These are phyloP conservation scores for Brachionus asplanchnoidis DNA, from an alignment of 1,140 invertebrate genomes.

Conservation along the genomic window DNA sequence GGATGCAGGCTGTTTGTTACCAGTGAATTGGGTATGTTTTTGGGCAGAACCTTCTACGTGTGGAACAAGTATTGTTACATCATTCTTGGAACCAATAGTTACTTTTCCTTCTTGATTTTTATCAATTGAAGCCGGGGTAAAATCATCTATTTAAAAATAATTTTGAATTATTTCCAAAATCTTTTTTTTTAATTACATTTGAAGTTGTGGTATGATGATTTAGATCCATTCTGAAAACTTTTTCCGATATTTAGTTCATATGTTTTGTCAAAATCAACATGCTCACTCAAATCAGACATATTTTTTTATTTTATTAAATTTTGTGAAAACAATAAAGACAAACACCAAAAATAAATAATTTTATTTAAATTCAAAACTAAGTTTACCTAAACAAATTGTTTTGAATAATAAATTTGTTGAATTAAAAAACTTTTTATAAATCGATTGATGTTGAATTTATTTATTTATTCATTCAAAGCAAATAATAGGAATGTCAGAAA, in stretches of 20 bases:
- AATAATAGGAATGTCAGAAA: too few species aligned
- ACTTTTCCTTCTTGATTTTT: constrained; percentile 40
- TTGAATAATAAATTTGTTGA: too few species aligned
- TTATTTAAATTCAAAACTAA: too few species aligned
- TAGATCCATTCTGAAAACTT: constrained; percentile 8
- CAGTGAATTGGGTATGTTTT: constrained; percentile 39
- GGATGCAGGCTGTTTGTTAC: constrained; percentile 31
- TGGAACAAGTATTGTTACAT: constrained; percentile 33
- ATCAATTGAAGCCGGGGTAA: constrained; percentile 30
- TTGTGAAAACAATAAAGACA: too few species aligned
- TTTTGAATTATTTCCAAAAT: too few species aligned
- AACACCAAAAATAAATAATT: too few species aligned
- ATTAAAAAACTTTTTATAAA: too few species aligned
- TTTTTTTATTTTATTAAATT: neutral
- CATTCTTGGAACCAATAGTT: constrained; percentile 14
- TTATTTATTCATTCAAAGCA: too few species aligned
- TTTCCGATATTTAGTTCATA: constrained; percentile 41
- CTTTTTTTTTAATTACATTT: neutral
- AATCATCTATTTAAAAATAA: neutral
- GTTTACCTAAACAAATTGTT: too few species aligned
- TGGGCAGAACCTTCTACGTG: constrained; percentile 37
- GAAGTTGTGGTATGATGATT: constrained; percentile 33
- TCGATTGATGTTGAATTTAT: too few species aligned
- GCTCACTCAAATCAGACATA: constrained; percentile 10
- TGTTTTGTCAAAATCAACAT: neutral